phyloP scores from a whole-genome alignment of 1,140 invertebrate species.

The Lethocerus indicus region DNA sequence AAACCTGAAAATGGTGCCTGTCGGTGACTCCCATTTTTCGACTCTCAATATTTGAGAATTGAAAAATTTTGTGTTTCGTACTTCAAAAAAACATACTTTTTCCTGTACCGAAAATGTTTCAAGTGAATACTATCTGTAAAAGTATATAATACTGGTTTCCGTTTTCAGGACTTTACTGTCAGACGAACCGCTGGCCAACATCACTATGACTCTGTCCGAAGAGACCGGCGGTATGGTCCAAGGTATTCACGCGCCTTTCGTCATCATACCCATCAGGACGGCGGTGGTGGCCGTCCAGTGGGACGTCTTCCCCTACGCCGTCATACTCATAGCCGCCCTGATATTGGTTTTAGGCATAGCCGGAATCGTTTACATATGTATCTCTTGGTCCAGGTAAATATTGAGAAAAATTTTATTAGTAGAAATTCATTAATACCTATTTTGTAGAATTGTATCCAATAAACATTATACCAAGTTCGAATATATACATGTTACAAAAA shows the following conservation, averaged over 20 bases:
- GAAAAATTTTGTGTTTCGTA: too few species aligned
- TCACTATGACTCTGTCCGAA: slow-evolving; percentile 41
- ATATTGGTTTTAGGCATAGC: slow-evolving; percentile 70
- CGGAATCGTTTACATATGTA: slow-evolving; percentile 79
- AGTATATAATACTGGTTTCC: not conserved
- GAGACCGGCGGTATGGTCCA: slow-evolving; percentile 20
- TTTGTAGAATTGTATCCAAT: not conserved
- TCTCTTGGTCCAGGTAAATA: slow-evolving; percentile 80
- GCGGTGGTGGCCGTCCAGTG: slow-evolving; percentile 42
- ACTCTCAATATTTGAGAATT: too few species aligned
- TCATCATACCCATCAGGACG: slow-evolving; percentile 26
- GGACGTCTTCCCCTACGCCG: slow-evolving; percentile 66
- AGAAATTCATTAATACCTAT: too few species aligned
- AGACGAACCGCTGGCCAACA: slow-evolving; percentile 33
- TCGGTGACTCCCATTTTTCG: too few species aligned
- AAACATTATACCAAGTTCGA: not conserved
- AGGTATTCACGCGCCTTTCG: slow-evolving; percentile 47
- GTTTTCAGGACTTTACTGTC: slow-evolving; percentile 8
- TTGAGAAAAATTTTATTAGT: too few species aligned
- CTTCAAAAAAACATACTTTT: too few species aligned
- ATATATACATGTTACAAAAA: not conserved
- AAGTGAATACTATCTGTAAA: slow-evolving; percentile 36
- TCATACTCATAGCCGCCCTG: slow-evolving; percentile 70
- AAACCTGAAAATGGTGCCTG: too few species aligned
- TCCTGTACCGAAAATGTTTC: too few species aligned